Evolutionary conservation across 2,797 vertebrate genomes (phyloP).

Genomic region (Hafferia zeledoni): DNA sequence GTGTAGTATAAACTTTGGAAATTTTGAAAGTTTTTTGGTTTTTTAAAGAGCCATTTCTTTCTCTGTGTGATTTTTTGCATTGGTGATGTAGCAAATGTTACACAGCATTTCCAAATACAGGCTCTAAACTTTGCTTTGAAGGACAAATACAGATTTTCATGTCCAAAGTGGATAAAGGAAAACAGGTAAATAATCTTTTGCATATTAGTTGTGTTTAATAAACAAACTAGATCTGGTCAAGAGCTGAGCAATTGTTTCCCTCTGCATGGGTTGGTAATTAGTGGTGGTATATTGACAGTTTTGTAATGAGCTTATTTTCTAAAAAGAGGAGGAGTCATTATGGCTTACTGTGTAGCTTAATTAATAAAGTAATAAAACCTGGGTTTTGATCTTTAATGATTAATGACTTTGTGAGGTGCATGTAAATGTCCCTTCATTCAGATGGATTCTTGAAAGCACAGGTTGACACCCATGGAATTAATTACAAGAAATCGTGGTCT

Average conservation of each 20-base stretch:
- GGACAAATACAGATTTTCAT: constrained; percentile 67
- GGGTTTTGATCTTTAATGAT: neutral
- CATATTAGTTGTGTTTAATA: neutral
- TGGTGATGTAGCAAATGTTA: constrained; percentile 58
- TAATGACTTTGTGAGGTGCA: neutral
- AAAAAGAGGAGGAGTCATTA: neutral
- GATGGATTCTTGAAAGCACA: neutral
- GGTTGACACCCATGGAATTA: neutral
- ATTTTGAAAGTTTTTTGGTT: neutral
- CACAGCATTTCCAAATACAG: constrained; percentile 64
- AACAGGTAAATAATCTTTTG: constrained; percentile 58
- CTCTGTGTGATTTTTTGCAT: constrained; percentile 57
- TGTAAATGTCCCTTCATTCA: neutral
- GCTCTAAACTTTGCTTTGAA: constrained; percentile 75
- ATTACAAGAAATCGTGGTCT: neutral
- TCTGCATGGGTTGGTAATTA: neutral
- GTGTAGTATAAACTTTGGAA: neutral
- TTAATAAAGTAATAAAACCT: neutral
- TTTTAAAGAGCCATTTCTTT: neutral
- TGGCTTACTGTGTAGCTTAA: neutral
- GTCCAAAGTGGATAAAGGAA: constrained; percentile 62
- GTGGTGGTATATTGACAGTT: neutral
- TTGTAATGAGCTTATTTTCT: neutral
- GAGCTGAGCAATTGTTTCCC: neutral
- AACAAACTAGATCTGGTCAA: neutral